Evolutionary conservation across 2,888 invertebrate genomes (phyloP), one percentile per base, ranked within the genome.

Genomic region (Crocallis elinguaria): DNA sequence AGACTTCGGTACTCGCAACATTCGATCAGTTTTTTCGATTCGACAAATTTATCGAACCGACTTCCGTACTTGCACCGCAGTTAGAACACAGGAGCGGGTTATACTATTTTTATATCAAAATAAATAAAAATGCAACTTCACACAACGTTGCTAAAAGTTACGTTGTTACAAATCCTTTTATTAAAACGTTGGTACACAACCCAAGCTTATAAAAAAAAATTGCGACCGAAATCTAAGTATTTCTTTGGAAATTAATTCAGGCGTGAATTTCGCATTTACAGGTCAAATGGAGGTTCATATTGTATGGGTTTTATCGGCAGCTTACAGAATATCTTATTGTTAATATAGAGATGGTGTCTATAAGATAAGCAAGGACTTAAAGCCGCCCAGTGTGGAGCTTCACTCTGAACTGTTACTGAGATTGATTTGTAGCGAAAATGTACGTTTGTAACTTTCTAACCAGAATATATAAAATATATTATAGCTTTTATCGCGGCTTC

Each of bases 321-420:
- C 65, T 59, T 53, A 49, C 30, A 38, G 36, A 53, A 46, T 29
- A 37, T 46, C 21, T 45, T 48, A 62, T 64, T 64, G 64, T 66
- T 60, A 60, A 51, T 45, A 37, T 49, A 46, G 52, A 64, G 67
- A 67, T 67, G 53, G 64, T 63, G 62, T 64, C 58, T 63, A 56
- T 49, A 21, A 64, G 67, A 67, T 67, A 67, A 67, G 64, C 49
- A 52, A 60, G 67, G 62, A 66, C 62, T 67, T 67, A 64, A 39
- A 41, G 60, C 51, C 50, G 39, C 49, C 45, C 27, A 50, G 61
- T 53, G 49, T 37, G 59, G 42, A 51, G 51, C 54, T 59, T 64
- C 55, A 57, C 53, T 45, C 49, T 17, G 29, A 16, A 11, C 57
- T 43, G 41, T 57, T 62, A 59, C 56, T 57, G 27, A 9, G 49